A percentile compares a stretch with the other conserved stretches of the same genome.
Evolutionary conservation across 1,140 invertebrate species (phyloP).

Genomic region (Scaptomyza hsui): DNA sequence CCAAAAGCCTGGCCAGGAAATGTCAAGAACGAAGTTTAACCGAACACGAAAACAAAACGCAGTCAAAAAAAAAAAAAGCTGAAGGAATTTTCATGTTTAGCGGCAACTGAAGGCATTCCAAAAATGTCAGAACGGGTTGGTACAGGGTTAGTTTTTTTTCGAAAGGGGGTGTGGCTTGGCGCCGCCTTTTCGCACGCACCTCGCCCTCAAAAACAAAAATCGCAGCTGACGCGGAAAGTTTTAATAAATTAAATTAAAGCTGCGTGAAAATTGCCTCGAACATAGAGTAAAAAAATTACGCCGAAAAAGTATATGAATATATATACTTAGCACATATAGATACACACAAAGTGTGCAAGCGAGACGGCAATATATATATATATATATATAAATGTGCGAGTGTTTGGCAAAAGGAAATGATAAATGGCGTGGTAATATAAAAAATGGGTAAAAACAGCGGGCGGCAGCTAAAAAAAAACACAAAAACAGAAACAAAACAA

Average conservation of each 20-base stretch:
- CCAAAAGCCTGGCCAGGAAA: slow-evolving; percentile 58
- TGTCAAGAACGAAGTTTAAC: slow-evolving; percentile 74
- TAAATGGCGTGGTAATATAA: slow-evolving; percentile 83
- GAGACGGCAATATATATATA: slow-evolving; percentile 15
- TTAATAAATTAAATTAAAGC: slow-evolving; percentile 82
- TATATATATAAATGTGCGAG: slow-evolving; percentile 43
- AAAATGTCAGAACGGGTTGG: slow-evolving; percentile 32
- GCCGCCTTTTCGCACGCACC: slow-evolving; percentile 57
- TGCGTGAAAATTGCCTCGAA: slow-evolving; percentile 70
- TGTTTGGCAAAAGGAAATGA: slow-evolving; percentile 77
- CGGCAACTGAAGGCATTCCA: slow-evolving; percentile 54
- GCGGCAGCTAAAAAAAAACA: slow-evolving; percentile 64
- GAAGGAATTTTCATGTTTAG: slow-evolving; percentile 67
- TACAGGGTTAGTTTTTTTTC: slow-evolving; percentile 4
- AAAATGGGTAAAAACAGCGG: slow-evolving; percentile 78
- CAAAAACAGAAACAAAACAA: slow-evolving; percentile 39
- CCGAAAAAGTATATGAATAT: slow-evolving; percentile 56
- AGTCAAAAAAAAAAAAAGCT: slow-evolving; percentile 37
- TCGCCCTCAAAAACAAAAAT: slow-evolving; percentile 49
- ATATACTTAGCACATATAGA: slow-evolving; percentile 14
- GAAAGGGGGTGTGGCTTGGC: slow-evolving; percentile 55
- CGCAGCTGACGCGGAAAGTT: slow-evolving; percentile 54
- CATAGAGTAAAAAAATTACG: slow-evolving; percentile 68
- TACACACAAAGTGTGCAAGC: slow-evolving; percentile 15
- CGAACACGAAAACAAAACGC: slow-evolving; percentile 79